Base-by-base conservation (phyloP, 2,113 vertebrate species). In the Hemibates koningsi region DNA sequence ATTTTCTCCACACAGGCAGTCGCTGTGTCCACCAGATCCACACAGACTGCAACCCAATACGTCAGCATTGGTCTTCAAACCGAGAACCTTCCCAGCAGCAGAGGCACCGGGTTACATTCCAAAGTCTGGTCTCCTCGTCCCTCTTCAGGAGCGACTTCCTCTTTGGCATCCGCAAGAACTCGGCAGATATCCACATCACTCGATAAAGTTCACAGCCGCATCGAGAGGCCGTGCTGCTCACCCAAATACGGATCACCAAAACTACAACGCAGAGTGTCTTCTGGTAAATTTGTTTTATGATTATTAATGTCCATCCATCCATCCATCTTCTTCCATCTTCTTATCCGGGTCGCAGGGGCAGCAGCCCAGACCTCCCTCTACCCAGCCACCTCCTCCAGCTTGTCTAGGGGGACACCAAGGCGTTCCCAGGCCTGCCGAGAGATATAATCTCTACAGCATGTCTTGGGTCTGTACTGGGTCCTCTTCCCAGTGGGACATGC, bases 221-320 rank as follows among this genome's bases (percentile, higher is more conserved):
- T 99, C 0, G 98, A 99, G 17, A 95, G 99, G 82, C 98, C 98
- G 0, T 99, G 99, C 93, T 99, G 98, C 90, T 99, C 98, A 1
- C 99, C 99, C 3, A 99, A 99, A 92, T 99, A 98, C 0, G 99
- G 98, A 81, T 99, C 99, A 2, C 99, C 99, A 0, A 99, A 99
- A 94, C 97, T 99, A 5, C 98, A 98, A 89, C 97, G 98, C 90
- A 96, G 98, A 12, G 93, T 96, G 13, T 97, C 97, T 12, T 92
- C 96, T 10, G 94, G 95, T 96, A 85, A 68, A 52, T 29, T 56
- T 19, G 7, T 52, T 53, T 38, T n/a, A n/a, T 43, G 24, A 14
- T 29, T 50, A 27, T 56, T 7, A 14, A 2, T n/a, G 5, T n/a
- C 21, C 6, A 56, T 56, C 29, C 57, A 57, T 57, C 54, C 21